These are phyloP conservation scores for Dinomys branickii DNA, from an alignment of 2,113 vertebrate species.

Conservation along the genomic window DNA sequence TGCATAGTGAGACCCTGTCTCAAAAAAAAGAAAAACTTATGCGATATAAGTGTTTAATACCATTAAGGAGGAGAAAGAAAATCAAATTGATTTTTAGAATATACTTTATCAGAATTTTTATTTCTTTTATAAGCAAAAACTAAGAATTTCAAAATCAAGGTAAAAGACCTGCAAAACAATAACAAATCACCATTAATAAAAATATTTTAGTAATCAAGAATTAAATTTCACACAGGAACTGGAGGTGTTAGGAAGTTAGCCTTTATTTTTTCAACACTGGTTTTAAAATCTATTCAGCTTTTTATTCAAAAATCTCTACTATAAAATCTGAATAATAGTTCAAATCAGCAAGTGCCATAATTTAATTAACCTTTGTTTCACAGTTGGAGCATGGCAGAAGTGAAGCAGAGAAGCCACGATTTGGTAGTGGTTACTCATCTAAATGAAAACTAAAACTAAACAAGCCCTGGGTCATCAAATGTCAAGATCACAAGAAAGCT, in stretches of 20 bases:
- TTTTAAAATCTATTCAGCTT: constrained; percentile 55
- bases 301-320: constrained; percentile 44
- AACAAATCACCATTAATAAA: constrained; percentile 45
- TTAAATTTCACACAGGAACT: constrained; percentile 49
- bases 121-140: constrained; percentile 48
- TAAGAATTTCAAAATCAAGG: constrained; percentile 24
- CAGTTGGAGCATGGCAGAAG: constrained; percentile 11
- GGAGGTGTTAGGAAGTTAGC: constrained; percentile 19
- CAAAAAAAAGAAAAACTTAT: neutral
- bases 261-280: constrained; percentile 58
- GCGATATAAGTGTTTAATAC: neutral
- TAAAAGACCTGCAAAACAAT: constrained; percentile 41
- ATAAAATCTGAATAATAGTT: constrained; percentile 33
- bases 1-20: too few species aligned
- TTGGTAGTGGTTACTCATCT: neutral
- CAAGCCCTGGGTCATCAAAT: neutral
- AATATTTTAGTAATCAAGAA: constrained; percentile 51
- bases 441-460: constrained; percentile 15
- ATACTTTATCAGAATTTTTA: constrained; percentile 46
- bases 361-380: constrained; percentile 38
- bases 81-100: constrained; percentile 35
- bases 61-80: neutral
- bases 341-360: neutral
- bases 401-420: neutral
- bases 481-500: neutral